These are phyloP conservation scores for Leuciscus waleckii DNA, from an alignment of 2,797 vertebrate genomes.

Conservation along the genomic window DNA sequence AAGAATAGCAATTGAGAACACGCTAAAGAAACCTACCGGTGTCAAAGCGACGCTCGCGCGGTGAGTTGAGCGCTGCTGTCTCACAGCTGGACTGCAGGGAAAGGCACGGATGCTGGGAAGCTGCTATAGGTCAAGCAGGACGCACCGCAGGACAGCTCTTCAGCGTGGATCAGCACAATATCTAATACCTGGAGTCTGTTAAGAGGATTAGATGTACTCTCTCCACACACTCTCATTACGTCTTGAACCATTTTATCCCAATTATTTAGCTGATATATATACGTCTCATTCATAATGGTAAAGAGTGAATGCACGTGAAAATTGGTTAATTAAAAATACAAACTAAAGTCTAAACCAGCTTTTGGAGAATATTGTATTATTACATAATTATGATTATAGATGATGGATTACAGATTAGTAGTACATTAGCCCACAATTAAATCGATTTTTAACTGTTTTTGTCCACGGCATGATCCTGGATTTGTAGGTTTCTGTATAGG, in stretches of 20 bases:
- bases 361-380: background rate
- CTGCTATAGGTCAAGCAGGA: conserved; percentile 74
- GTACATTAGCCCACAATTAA: background rate
- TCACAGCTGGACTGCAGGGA: conserved; percentile 72
- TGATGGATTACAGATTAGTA: background rate
- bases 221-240: conserved; percentile 75
- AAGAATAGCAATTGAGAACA: background rate
- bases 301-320: background rate
- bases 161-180: conserved; percentile 88
- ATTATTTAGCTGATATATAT: conserved; percentile 55
- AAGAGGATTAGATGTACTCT: conserved; percentile 89
- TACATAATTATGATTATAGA: background rate
- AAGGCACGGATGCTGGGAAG: conserved; percentile 71
- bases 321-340: background rate
- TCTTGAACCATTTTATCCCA: conserved; percentile 63
- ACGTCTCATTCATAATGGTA: background rate
- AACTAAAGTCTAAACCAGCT: background rate
- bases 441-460: background rate
- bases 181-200: conserved; percentile 86
- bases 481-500: background rate
- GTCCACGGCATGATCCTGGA: background rate
- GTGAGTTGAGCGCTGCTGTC: conserved; percentile 58
- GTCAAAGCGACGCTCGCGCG: background rate
- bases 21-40: conserved; percentile 27
- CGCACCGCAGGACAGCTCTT: conserved; percentile 78